Conservation (phyloP, 2,113 vertebrate species). For the Nothocercus nigrocapillus region DNA sequence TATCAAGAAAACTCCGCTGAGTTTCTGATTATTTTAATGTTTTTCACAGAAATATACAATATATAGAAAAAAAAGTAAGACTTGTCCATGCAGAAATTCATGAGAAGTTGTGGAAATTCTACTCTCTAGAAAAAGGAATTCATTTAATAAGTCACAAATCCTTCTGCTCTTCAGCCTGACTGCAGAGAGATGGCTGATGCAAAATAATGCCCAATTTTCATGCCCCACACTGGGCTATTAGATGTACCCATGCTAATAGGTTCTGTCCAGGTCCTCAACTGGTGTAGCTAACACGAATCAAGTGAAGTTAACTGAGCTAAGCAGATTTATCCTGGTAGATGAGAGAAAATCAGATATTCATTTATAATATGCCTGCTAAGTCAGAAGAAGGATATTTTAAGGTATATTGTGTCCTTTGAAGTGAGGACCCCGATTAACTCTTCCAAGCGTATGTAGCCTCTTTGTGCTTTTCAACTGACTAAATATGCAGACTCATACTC, state of each 20-base stretch:
- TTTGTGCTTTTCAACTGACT: slow-evolving; percentile 10
- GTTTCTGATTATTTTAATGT: background rate
- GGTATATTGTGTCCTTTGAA: background rate
- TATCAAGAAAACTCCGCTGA: background rate
- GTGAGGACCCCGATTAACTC: slow-evolving; percentile 21
- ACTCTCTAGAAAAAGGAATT: background rate
- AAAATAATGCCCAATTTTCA: slow-evolving; percentile 14
- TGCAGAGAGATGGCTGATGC: background rate
- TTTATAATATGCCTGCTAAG: background rate
- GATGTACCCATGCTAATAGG: background rate
- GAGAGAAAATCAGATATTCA: slow-evolving; percentile 20
- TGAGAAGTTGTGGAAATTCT: background rate
- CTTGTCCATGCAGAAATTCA: background rate
- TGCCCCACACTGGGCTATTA: background rate
- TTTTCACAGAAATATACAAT: background rate
- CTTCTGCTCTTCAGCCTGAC: background rate
- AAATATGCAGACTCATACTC: background rate
- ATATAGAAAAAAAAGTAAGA: background rate
- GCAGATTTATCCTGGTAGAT: slow-evolving; percentile 1
- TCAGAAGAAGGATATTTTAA: background rate
- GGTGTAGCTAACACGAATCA: slow-evolving; percentile 4
- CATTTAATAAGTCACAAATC: slow-evolving; percentile 32
- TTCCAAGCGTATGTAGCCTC: background rate
- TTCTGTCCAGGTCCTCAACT: background rate
- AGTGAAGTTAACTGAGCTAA: slow-evolving; percentile 16